These are phyloP conservation scores for Glaucopsyche alexis DNA, from an alignment of 2,888 invertebrate species.

Conservation along the genomic window DNA sequence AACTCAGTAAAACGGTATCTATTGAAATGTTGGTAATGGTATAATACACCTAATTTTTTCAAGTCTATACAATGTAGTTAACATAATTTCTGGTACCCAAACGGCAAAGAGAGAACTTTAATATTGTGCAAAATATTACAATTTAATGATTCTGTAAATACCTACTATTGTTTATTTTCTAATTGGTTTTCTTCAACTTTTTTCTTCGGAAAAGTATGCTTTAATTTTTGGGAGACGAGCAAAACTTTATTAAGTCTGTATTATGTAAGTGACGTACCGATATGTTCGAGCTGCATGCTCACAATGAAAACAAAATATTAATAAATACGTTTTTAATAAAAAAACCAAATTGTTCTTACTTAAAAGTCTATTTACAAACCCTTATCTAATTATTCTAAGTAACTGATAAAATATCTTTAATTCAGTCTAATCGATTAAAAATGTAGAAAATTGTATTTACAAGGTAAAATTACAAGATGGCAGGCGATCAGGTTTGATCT, in stretches of 20 bases:
- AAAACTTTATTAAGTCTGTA: slow-evolving; percentile 2
- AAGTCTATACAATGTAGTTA: background rate
- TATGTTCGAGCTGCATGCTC: background rate
- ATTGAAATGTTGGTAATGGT: too few species aligned
- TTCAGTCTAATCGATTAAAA: slow-evolving; percentile 26
- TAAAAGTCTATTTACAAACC: slow-evolving; percentile 64
- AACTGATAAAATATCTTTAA: slow-evolving; percentile 21
- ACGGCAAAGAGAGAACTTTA: too few species aligned
- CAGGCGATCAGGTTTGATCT: slow-evolving; percentile 19
- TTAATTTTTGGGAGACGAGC: background rate
- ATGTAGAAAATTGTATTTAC: slow-evolving; percentile 22
- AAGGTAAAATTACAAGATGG: slow-evolving; percentile 23
- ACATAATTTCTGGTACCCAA: background rate
- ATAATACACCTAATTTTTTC: background rate
- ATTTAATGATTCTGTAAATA: slow-evolving; percentile 1
- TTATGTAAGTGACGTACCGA: background rate
- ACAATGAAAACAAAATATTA: slow-evolving; percentile 46
- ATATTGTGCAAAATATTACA: background rate
- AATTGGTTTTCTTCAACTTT: background rate
- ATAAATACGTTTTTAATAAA: slow-evolving; percentile 72
- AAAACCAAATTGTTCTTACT: slow-evolving; percentile 61
- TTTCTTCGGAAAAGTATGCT: background rate
- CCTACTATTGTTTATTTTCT: background rate
- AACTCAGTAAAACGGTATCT: too few species aligned
- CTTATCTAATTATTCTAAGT: slow-evolving; percentile 13